Base-by-base conservation (phyloP, 2,797 vertebrate species). In the Myiotriccus ornatus region DNA sequence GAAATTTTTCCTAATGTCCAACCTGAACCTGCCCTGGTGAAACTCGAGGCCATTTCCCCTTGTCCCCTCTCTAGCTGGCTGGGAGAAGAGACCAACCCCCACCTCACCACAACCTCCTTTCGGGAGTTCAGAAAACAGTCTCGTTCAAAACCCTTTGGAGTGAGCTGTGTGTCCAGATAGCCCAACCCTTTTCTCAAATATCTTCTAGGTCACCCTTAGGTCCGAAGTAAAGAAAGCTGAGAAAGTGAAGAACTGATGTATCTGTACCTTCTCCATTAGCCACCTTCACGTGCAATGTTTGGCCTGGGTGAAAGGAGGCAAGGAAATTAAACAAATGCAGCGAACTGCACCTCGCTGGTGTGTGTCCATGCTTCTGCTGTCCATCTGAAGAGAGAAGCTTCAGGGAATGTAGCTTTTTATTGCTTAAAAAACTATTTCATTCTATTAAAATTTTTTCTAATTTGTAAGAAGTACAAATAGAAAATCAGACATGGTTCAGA, bases 21-120 rank as follows among this genome's bases (percentile, higher is more conserved):
- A 7, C 18, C 10, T 57, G 37, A 71, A 41, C 30, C 2, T 57
- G 2, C 2, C 6, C 21, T 52, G 24, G 37, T 59, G n/a, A 59
- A 71, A 46, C 32, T 27, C 39, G 44, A 52, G 21, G 21, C 24
- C 10, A 6, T 44, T 70, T 70, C 7, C n/a, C 47, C 21, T 39
- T 57, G 24, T 39, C 17, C 44, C 57, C 0, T 34, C n/a, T 8
- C 10, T 62, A 8, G 4, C 0, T 44, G 35, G 3, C 7, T 57
- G 37, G 28, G 28, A 52, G 12, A 39, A 57, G 30, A 50, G 10
- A 22, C 30, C 15, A 32, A 41, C 2, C 5, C 28, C 23, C 35
- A 50, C 30, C 30, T 34, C 46, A 34, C 14, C n/a, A 52, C 28
- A 57, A 13, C 37, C 5, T 32, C 4, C 50, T 46, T 15, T 32